Percentiles rank a stretch among this genome's conserved stretches.
These are phyloP conservation scores for Bilobella aurantiaca DNA, from an alignment of 1,140 invertebrate species.

Conservation along the genomic window DNA sequence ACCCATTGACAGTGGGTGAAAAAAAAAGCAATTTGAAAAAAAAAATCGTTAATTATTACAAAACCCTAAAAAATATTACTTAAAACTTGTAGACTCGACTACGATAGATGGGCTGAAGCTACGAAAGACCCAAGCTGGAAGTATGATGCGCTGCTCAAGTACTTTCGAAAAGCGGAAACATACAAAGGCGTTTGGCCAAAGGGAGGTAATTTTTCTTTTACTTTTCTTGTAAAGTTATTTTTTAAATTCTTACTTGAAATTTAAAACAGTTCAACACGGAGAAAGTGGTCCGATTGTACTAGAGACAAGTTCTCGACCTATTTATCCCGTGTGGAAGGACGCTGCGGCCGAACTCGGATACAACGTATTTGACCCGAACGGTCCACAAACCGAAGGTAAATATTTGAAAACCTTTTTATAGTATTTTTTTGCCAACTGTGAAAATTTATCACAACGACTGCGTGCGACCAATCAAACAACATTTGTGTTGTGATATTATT, in stretches of 20 bases:
- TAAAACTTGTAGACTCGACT: not conserved
- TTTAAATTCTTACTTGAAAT: not conserved
- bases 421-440: no score
- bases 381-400: constrained; percentile 9
- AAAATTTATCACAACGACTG: no score
- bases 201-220: not conserved
- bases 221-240: not conserved
- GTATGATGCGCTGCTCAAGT: not conserved
- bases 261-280: constrained; percentile 14
- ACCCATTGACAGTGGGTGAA: no score
- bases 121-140: not conserved
- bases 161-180: not conserved
- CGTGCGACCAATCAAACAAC: not conserved
- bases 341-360: constrained; percentile 13
- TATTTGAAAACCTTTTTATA: not conserved
- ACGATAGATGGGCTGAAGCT: constrained; percentile 7
- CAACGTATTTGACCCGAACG: constrained; percentile 10
- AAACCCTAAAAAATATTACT: no score
- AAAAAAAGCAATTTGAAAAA: not conserved
- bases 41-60: not conserved
- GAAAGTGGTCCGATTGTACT: constrained; percentile 7
- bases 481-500: no score
- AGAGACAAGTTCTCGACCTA: not conserved
- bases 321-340: not conserved
- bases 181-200: not conserved